These are phyloP conservation scores for Nerophis lumbriciformis DNA, from an alignment of 2,113 vertebrate species.

Conservation along the genomic window DNA sequence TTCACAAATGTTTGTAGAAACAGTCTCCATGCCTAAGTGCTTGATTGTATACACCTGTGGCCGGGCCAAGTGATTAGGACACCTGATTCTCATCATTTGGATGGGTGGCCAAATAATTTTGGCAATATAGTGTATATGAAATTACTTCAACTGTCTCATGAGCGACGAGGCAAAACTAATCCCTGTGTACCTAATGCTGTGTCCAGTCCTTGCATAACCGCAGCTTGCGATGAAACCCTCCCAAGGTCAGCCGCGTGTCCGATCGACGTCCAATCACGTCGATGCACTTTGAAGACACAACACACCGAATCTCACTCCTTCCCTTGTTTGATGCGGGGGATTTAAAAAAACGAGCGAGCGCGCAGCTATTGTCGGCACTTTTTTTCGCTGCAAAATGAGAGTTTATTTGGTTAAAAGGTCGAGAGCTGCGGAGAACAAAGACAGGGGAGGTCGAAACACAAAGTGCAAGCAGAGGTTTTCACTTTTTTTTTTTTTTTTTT, in stretches of 20 bases:
- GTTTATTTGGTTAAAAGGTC: conserved; percentile 2
- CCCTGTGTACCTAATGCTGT: neutral
- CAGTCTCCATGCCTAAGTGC: too few relatives aligned
- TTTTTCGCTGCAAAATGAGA: conserved; percentile 2
- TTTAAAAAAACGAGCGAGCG: neutral
- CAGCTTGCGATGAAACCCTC: conserved; percentile 21
- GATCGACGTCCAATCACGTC: neutral
- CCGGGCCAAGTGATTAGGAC: too few relatives aligned
- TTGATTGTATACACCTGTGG: too few relatives aligned
- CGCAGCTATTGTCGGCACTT: neutral
- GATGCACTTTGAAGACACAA: conserved; percentile 20
- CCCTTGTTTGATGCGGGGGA: neutral
- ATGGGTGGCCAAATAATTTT: too few relatives aligned
- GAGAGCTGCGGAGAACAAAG: conserved; percentile 1
- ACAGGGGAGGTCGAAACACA: conserved; percentile 17
- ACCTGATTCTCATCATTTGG: too few relatives aligned
- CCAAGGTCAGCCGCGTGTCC: neutral
- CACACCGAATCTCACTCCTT: neutral
- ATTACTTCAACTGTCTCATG: too few relatives aligned
- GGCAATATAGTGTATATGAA: too few relatives aligned
- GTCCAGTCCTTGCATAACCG: neutral
- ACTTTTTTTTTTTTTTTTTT: neutral
- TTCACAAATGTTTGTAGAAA: too few relatives aligned
- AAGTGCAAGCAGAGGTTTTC: conserved; percentile 13
- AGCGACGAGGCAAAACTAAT: too few relatives aligned